A percentile compares a stretch with the other conserved stretches of the same genome.
These are phyloP conservation scores for Rutpela maculata DNA, from an alignment of 2,888 invertebrate species.

Conservation along the genomic window DNA sequence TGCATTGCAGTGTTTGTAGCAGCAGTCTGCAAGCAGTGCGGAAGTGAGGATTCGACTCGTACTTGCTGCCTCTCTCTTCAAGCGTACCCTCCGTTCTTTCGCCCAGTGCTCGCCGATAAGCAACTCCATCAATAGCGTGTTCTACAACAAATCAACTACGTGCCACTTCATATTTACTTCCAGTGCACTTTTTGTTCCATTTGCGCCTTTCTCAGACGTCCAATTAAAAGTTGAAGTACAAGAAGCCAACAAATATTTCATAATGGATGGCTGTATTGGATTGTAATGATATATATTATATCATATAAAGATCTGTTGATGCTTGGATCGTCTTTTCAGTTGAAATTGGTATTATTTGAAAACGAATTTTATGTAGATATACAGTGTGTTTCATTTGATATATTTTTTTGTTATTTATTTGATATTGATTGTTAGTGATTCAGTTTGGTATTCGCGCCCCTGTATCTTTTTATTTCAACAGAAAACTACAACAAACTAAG, in stretches of 20 bases:
- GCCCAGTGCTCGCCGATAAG: constrained; percentile 19
- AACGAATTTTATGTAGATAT: too few relatives aligned
- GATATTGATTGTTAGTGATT: too few relatives aligned
- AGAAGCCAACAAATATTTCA: not conserved
- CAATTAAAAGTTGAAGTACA: constrained; percentile 12
- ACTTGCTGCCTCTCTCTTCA: constrained; percentile 39
- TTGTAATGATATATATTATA: too few relatives aligned
- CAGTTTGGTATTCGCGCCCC: too few relatives aligned
- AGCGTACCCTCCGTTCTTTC: constrained; percentile 16
- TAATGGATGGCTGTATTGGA: too few relatives aligned
- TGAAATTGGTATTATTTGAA: too few relatives aligned
- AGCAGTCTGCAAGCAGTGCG: constrained; percentile 94
- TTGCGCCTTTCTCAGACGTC: not conserved
- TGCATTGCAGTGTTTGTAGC: constrained; percentile 92
- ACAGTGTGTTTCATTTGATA: too few relatives aligned
- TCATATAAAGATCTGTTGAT: too few relatives aligned
- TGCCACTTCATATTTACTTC: constrained; percentile 18
- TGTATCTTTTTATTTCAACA: too few relatives aligned
- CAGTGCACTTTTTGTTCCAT: not conserved
- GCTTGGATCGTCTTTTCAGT: too few relatives aligned
- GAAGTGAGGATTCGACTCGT: constrained; percentile 82
- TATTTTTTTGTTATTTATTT: too few relatives aligned
- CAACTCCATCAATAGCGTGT: constrained; percentile 1
- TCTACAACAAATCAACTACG: constrained; percentile 4
- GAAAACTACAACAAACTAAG: too few relatives aligned